Base-by-base conservation (phyloP, 2,888 invertebrate species). In the Dinocampus coccinellae region DNA sequence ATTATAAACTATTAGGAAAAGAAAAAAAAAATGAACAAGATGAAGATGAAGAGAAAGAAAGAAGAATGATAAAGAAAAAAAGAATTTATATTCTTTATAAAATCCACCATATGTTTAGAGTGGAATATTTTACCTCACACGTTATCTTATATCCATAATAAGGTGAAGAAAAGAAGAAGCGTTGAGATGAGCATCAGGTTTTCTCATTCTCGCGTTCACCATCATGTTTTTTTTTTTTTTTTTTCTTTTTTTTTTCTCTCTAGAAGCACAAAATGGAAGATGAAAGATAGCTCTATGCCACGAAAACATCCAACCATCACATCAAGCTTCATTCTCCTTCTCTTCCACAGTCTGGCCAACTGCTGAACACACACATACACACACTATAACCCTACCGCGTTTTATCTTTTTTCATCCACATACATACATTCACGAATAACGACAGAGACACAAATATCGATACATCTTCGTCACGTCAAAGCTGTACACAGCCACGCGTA, bases 381-480 rank as follows among this genome's bases (percentile, higher is more conserved):
- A 47, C 57, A 71, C 24, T 47, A 52, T 58, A 61, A 24, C 36
- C 52, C 58, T 65, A n/a, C 62, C 63, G 57, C 24, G 20, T 47
- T 29, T 60, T 33, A 29, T 20, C 65, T 65, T 39, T n/a, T 61
- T 65, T 47, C 47, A 7, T 47, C 3, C 16, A 7, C 16, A 16
- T n/a, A n/a, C 16, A 20, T 47, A 47, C 3, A 6, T 16, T 16
- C 7, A 7, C 16, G 16, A n/a, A 6, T 7, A 7, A 16, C 47
- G 47, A 47, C 42, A 68, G 74, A 69, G 74, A 74, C 68, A 71
- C 68, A 69, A 26, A 65, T 77, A 76, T 74, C 73, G 76, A 16
- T 58, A 75, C 74, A 75, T 77, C 79, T 80, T 80, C 80, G 72
- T 80, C 77, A 73, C 75, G 78, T 79, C 79, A 75, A 72, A 67